These are phyloP conservation scores for Cygnus buccinator DNA, from an alignment of 2,113 vertebrate species.

Conservation along the genomic window DNA sequence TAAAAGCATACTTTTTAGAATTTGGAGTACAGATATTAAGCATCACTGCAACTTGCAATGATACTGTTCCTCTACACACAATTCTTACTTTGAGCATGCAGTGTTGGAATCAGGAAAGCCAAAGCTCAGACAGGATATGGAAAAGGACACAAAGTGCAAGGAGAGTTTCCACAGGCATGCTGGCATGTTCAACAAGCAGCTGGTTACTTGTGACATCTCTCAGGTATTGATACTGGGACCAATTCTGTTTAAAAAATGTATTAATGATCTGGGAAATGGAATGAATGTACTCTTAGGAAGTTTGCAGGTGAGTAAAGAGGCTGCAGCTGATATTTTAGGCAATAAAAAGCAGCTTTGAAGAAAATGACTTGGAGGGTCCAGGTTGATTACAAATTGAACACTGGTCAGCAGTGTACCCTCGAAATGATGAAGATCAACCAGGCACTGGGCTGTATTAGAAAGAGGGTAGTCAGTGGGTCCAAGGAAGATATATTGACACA, in stretches of 20 bases:
- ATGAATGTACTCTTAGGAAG: rapidly evolving
- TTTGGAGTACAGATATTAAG: background rate
- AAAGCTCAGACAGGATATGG: background rate
- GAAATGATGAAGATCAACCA: background rate
- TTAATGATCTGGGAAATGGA: background rate
- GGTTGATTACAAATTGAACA: background rate
- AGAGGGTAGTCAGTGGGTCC: background rate
- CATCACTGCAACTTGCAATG: background rate
- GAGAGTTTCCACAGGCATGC: background rate
- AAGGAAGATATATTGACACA: background rate
- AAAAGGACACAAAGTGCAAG: background rate
- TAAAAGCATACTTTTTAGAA: background rate
- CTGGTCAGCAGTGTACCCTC: background rate
- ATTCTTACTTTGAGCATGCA: background rate
- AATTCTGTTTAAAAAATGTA: background rate
- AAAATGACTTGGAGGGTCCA: background rate
- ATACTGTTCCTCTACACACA: background rate
- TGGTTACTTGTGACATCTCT: background rate
- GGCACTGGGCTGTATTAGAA: background rate
- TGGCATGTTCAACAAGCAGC: background rate
- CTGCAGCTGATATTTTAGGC: background rate
- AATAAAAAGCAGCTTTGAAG: background rate
- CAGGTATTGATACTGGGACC: background rate
- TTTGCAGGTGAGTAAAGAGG: background rate
- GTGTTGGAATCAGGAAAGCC: background rate